These are phyloP conservation scores for Chrysemys picta DNA, from an alignment of 2,113 vertebrate species.

Conservation along the genomic window DNA sequence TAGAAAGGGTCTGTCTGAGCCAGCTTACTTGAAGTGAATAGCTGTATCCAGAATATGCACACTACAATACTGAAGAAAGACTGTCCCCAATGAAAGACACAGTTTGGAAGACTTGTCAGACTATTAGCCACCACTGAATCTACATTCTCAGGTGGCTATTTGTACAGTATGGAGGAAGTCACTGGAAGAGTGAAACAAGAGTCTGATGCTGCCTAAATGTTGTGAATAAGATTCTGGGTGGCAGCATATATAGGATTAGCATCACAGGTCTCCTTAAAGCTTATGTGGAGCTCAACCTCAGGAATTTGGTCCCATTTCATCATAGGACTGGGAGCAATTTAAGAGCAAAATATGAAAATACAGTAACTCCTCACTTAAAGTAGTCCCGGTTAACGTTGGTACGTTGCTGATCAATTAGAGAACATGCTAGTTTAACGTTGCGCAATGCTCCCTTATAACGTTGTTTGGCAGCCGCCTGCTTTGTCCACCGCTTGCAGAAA, in stretches of 20 bases:
- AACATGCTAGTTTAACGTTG: too few relatives aligned
- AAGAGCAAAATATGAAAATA: background rate
- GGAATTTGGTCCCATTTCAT: background rate
- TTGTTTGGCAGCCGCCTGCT: too few relatives aligned
- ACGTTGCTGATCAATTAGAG: too few relatives aligned
- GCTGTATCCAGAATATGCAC: background rate
- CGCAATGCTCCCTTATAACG: too few relatives aligned
- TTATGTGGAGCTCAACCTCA: background rate
- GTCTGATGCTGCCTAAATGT: background rate
- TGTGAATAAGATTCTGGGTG: background rate
- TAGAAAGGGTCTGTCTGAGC: background rate
- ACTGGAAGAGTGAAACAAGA: background rate
- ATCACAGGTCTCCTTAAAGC: background rate
- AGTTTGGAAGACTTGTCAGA: background rate
- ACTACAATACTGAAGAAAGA: background rate
- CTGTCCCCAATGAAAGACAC: background rate
- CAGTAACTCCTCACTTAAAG: too few relatives aligned
- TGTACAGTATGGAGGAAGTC: background rate
- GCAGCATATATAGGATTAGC: background rate
- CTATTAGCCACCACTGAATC: background rate
- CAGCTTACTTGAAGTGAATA: background rate
- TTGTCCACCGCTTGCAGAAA: too few relatives aligned
- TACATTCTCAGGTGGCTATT: background rate
- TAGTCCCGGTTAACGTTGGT: too few relatives aligned
- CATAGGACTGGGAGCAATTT: background rate